Evolutionary conservation across 1,140 invertebrate species (phyloP), one percentile per base, ranked within the genome.

Genomic region (Aphelinus certus): DNA sequence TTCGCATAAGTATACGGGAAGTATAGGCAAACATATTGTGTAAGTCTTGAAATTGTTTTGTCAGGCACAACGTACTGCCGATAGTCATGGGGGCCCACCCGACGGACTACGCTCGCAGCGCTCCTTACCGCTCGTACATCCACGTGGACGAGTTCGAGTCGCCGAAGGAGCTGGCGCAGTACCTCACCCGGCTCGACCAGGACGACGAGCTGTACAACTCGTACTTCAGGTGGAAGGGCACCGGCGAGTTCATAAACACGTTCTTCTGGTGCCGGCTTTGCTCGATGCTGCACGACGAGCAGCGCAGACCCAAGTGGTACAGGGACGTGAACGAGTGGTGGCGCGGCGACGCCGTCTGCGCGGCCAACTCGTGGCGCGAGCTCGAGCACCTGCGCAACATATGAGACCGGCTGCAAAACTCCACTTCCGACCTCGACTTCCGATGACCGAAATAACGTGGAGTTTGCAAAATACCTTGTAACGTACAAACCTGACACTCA

Each of bases 201-300:
- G 94, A 98, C 84, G 95, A 97, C 82, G 91, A 92, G 10, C 88
- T 96, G 0, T 98, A 98, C 86, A 98, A 98, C 86, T 94, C 95
- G 10, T 98, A 98, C 84, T 98, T 98, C 85, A 92, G 92, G 75
- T 95, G 93, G 91, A 95, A 96, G 88, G 95, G 94, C 48, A 96
- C 95, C 0, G 96, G 96, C 1, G 95, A 97, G 84, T 97, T 98
- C 82, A 95, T 98, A 79, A 97, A 97, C 86, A 98, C 96, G 26
- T 95, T 93, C 82, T 98, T 97, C 86, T 98, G 96, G 93, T 99
- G 97, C 83, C 92, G 97, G 1, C 90, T 99, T 26, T 99, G 97
- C 86, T 92, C 96, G 3, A 93, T 97, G 90, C 84, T 97, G 46
- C 96, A 98, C 83, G 94, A 94, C 75, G 91, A 89, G 64, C 53